Evolutionary conservation across 2,888 invertebrate genomes (phyloP).

Genomic region (Endotricha flammealis): DNA sequence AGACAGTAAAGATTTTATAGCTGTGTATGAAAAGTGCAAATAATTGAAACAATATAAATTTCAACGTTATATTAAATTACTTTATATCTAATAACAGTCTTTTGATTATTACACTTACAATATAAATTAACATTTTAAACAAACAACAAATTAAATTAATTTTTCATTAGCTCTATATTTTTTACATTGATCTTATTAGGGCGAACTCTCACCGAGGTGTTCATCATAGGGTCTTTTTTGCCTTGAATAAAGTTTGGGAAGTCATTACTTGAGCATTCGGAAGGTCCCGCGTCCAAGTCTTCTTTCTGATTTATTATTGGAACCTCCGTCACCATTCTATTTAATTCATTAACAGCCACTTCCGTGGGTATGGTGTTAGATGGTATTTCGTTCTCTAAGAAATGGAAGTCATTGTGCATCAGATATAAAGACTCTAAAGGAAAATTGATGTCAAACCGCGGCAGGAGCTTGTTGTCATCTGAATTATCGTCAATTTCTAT

Average conservation of each 20-base stretch:
- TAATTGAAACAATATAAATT: constrained; percentile 12
- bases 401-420: constrained; percentile 69
- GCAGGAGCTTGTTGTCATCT: constrained; percentile 62
- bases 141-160: constrained; percentile 29
- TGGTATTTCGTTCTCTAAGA: constrained; percentile 58
- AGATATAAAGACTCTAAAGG: constrained; percentile 61
- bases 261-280: constrained; percentile 40
- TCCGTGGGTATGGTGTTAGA: constrained; percentile 40
- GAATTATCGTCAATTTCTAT: constrained; percentile 73
- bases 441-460: constrained; percentile 64
- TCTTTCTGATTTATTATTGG: constrained; percentile 57
- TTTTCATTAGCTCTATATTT: constrained; percentile 72
- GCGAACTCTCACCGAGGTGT: constrained; percentile 55
- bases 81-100: constrained; percentile 34
- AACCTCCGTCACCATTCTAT: constrained; percentile 55
- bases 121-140: constrained; percentile 14
- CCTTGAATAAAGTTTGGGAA: constrained; percentile 57
- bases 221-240: constrained; percentile 71
- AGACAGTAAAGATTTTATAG: constrained; percentile 81
- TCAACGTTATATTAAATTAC: constrained; percentile 12
- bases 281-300: constrained; percentile 30
- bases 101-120: constrained; percentile 18
- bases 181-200: constrained; percentile 71
- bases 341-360: constrained; percentile 44
- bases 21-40: constrained; percentile 64